These are phyloP conservation scores for Myopa tessellatipennis DNA, from an alignment of 2,888 invertebrate genomes.

Conservation along the genomic window DNA sequence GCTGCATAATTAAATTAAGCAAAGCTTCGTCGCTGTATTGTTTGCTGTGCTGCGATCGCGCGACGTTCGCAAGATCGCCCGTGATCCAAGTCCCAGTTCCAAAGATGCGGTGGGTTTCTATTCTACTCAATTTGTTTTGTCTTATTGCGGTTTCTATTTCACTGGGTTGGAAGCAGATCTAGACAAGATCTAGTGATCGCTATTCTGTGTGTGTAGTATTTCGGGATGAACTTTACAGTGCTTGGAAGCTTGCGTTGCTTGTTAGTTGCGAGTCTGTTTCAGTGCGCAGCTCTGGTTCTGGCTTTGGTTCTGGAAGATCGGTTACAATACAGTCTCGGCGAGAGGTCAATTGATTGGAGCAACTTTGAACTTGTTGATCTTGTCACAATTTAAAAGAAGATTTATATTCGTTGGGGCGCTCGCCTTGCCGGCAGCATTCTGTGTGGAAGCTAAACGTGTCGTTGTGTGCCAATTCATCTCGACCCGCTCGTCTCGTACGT, in stretches of 20 bases:
- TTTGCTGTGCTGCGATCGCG: not conserved
- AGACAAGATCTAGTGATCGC: not conserved
- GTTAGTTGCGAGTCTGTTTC: too few species aligned
- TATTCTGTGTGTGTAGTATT: not conserved
- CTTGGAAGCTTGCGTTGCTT: too few species aligned
- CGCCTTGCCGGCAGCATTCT: not conserved
- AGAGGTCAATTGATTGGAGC: conserved; percentile 68
- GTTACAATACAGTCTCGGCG: conserved; percentile 51
- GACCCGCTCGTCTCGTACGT: not conserved
- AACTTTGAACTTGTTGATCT: conserved; percentile 69
- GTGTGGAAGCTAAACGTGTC: not conserved
- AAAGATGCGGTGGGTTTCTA: not conserved
- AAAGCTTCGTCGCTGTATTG: not conserved
- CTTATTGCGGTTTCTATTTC: not conserved
- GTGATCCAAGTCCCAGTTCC: too few species aligned
- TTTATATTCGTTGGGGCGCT: conserved; percentile 57
- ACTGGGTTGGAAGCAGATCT: not conserved
- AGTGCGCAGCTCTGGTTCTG: not conserved
- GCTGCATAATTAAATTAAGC: conserved; percentile 23
- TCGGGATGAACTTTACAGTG: too few species aligned
- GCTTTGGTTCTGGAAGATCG: conserved; percentile 8
- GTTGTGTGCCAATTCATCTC: not conserved
- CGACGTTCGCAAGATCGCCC: not conserved
- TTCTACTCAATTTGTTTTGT: not conserved
- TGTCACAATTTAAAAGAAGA: conserved; percentile 69